phyloP scores from a whole-genome alignment of 2,888 invertebrate species.

The Xylota segnis region DNA sequence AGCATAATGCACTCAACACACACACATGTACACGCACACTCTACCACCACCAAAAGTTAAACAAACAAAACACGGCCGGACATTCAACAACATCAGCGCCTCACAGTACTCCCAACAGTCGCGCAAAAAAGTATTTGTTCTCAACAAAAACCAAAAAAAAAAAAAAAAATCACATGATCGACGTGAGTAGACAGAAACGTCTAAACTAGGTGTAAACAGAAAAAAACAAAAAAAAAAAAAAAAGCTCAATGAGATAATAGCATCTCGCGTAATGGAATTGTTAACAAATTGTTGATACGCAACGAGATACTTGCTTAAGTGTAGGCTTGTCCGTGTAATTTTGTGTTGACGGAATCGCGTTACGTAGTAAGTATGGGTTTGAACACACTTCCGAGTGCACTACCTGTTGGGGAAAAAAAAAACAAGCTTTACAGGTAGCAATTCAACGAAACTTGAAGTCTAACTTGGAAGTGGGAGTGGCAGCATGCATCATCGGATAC shows the following conservation, averaged over 20 bases:
- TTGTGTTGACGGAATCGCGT: constrained; percentile 1
- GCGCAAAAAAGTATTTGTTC: constrained; percentile 28
- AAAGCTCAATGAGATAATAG: constrained; percentile 41
- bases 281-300: constrained; percentile 8
- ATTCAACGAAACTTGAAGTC: too few relatives aligned
- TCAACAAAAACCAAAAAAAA: not conserved
- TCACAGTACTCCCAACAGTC: constrained; percentile 14
- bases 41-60: not conserved
- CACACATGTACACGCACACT: not conserved
- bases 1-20: constrained; percentile 69
- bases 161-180: constrained; percentile 13
- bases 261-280: constrained; percentile 23
- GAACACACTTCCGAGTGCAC: not conserved
- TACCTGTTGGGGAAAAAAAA: too few relatives aligned
- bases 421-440: too few relatives aligned
- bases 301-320: not conserved
- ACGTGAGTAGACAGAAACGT: constrained; percentile 55
- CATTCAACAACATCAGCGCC: constrained; percentile 7
- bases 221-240: not conserved
- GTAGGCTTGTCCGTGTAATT: constrained; percentile 25
- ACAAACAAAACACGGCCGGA: constrained; percentile 32
- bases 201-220: not conserved
- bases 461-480: too few relatives aligned
- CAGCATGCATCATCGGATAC: too few relatives aligned
- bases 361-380: not conserved